phyloP scores from a whole-genome alignment of 1,140 invertebrate genomes.

The Acromyrmex heyeri region DNA sequence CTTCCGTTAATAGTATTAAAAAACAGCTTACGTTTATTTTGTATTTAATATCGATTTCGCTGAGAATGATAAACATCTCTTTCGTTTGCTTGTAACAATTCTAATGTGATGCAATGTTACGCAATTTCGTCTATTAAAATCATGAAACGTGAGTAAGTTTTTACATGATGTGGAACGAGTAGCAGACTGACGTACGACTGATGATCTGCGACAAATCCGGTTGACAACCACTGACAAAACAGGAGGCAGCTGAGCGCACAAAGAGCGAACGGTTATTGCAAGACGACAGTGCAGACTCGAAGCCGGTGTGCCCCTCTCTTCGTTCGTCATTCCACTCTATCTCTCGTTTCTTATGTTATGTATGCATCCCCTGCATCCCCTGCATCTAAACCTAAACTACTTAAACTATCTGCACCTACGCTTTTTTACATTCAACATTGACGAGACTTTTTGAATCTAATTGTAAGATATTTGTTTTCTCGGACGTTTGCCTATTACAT shows the following conservation, averaged over 20 bases:
- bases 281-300: constrained; percentile 79
- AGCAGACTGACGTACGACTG: neutral
- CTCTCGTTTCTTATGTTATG: neutral
- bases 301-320: constrained; percentile 67
- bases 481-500: neutral
- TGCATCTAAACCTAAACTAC: constrained; percentile 57
- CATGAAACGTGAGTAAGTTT: neutral
- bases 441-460: constrained; percentile 62
- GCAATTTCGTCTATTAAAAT: neutral
- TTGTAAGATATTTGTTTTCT: constrained; percentile 23
- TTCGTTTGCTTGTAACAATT: neutral
- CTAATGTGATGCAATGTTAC: constrained; percentile 1
- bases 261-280: constrained; percentile 85
- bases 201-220: constrained; percentile 18
- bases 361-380: constrained; percentile 49
- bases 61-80: neutral
- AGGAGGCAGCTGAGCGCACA: constrained; percentile 85
- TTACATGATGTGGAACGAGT: neutral
- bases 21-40: neutral
- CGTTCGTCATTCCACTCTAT: constrained; percentile 46
- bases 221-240: constrained; percentile 81
- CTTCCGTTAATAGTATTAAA: neutral
- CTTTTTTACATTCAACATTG: constrained; percentile 49
- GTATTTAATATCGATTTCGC: neutral
- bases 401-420: constrained; percentile 66